Conservation (phyloP, 1,140 invertebrate species). For the Listronotus bonariensis region DNA sequence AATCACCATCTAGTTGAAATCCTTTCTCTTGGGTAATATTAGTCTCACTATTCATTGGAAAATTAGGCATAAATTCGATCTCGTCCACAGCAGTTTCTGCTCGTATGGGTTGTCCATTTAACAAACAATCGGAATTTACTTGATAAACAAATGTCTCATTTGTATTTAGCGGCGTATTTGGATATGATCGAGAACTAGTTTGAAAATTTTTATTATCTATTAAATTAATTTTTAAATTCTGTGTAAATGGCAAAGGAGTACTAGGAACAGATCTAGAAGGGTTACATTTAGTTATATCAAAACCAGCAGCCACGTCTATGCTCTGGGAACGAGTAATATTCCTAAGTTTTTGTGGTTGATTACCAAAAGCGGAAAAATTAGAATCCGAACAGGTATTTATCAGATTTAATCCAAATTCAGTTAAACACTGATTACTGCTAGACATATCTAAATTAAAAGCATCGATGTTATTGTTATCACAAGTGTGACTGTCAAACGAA, state of each 20-base stretch:
- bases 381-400: constrained; percentile 68
- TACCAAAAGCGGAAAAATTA: constrained; percentile 50
- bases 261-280: constrained; percentile 66
- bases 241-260: constrained; percentile 62
- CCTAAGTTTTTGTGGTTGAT: constrained; percentile 23
- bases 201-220: constrained; percentile 30
- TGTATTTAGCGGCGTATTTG: constrained; percentile 64
- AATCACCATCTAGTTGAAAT: constrained; percentile 41
- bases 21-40: constrained; percentile 38
- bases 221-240: constrained; percentile 44
- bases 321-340: constrained; percentile 46
- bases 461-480: constrained; percentile 47
- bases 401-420: constrained; percentile 59
- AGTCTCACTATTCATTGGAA: constrained; percentile 41
- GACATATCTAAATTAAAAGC: constrained; percentile 48
- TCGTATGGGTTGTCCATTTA: constrained; percentile 53
- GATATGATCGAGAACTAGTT: constrained; percentile 65
- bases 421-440: constrained; percentile 40
- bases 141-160: constrained; percentile 65
- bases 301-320: constrained; percentile 43
- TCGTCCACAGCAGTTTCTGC: constrained; percentile 32
- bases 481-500: constrained; percentile 39
- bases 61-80: constrained; percentile 35
- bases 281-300: constrained; percentile 43
- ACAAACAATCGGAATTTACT: constrained; percentile 50